Percentiles rank a stretch among this genome's conserved stretches.
Conservation (phyloP, 2,113 vertebrate species). For the Grallaria varia region DNA sequence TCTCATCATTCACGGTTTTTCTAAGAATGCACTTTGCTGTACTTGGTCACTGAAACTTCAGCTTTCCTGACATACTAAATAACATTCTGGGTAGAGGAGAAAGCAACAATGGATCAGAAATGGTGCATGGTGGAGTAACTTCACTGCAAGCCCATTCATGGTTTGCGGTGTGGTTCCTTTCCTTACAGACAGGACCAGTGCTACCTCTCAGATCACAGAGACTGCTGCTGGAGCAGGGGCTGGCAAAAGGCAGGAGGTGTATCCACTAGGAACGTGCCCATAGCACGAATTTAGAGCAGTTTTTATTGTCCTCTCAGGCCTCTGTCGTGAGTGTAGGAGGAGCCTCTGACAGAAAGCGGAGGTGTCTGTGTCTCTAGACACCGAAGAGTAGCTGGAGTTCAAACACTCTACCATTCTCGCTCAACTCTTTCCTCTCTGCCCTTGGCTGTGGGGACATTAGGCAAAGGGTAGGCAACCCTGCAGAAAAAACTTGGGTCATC, state of each 20-base stretch:
- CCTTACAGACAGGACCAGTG: not conserved
- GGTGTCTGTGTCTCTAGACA: not conserved
- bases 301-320: not conserved
- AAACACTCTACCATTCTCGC: fast-evolving
- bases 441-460: not conserved
- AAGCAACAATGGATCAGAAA: not conserved
- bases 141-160: not conserved
- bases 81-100: not conserved
- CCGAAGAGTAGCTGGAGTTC: not conserved
- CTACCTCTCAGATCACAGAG: not conserved
- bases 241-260: not conserved
- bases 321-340: not conserved
- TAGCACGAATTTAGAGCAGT: not conserved
- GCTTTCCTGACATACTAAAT: not conserved
- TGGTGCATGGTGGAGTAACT: not conserved
- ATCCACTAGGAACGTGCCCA: not conserved
- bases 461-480: not conserved
- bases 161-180: not conserved
- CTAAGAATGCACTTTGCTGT: not conserved
- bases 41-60: not conserved
- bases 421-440: not conserved
- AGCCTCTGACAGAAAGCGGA: not conserved
- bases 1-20: not conserved
- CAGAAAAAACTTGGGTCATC: not conserved
- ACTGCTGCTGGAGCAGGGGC: not conserved